These are phyloP conservation scores for Hypomesus transpacificus DNA, from an alignment of 2,113 vertebrate species.

Conservation along the genomic window DNA sequence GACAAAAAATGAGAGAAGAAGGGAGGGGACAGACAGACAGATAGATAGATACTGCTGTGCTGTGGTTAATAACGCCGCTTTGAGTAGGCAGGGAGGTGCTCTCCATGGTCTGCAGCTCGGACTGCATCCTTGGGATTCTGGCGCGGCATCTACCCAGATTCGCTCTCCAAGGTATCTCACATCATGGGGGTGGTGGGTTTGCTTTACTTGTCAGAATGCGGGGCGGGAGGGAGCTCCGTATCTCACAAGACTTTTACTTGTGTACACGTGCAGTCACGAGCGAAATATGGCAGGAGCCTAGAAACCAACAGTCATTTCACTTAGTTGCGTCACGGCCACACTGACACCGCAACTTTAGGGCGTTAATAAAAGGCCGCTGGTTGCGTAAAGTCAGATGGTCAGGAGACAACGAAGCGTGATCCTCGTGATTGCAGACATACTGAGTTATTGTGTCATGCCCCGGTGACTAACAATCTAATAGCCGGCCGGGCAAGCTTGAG, in stretches of 20 bases:
- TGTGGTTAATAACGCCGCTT: no score
- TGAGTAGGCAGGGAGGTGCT: no score
- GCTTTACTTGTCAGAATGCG: background rate
- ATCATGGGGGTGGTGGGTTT: no score
- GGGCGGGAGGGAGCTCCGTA: background rate
- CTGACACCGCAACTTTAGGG: conserved; percentile 37
- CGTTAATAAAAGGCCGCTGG: conserved; percentile 7
- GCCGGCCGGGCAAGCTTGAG: background rate
- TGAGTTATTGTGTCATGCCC: conserved; percentile 42
- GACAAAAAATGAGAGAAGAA: background rate
- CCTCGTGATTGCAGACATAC: conserved; percentile 41
- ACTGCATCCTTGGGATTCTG: no score
- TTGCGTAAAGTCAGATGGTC: conserved; percentile 11
- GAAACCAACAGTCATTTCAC: conserved; percentile 49
- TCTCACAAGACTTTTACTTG: no score
- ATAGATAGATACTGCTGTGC: background rate
- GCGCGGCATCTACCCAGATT: no score
- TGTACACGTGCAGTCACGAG: no score
- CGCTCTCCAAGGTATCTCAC: no score
- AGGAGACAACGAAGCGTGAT: conserved; percentile 23
- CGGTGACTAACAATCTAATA: conserved; percentile 34
- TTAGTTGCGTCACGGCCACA: conserved; percentile 65
- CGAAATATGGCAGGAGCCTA: background rate
- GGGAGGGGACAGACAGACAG: background rate
- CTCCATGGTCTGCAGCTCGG: no score